phyloP scores from a whole-genome alignment of 2,888 invertebrate species.

The Cosmorhoe ocellata region DNA sequence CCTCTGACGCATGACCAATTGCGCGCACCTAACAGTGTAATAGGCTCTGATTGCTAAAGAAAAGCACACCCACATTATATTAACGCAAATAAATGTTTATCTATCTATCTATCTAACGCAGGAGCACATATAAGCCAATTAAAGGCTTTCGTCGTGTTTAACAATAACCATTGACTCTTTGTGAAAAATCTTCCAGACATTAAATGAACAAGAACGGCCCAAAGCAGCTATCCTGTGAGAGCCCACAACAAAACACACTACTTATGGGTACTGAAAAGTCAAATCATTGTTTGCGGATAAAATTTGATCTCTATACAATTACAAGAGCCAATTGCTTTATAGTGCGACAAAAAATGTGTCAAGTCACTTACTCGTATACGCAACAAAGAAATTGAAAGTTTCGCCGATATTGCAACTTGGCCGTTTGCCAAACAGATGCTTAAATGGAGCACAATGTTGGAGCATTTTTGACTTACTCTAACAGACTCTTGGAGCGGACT shows the following conservation, averaged over 20 bases:
- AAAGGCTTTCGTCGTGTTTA: too few relatives aligned
- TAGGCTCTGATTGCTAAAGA: slow-evolving; percentile 23
- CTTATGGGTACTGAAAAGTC: too few relatives aligned
- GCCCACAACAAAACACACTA: too few relatives aligned
- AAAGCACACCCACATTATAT: neutral
- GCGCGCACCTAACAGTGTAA: slow-evolving; percentile 35
- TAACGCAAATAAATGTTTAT: too few relatives aligned
- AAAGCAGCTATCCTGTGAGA: too few relatives aligned
- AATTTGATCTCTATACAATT: slow-evolving; percentile 19
- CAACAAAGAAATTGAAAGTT: slow-evolving; percentile 41
- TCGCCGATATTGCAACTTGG: slow-evolving; percentile 28
- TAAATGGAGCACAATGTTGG: slow-evolving; percentile 18
- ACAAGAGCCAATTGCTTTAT: slow-evolving; percentile 9
- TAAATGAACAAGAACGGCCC: too few relatives aligned
- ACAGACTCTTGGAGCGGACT: slow-evolving; percentile 7
- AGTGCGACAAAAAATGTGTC: slow-evolving; percentile 25
- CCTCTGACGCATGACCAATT: slow-evolving; percentile 34
- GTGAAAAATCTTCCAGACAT: too few relatives aligned
- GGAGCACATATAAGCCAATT: too few relatives aligned
- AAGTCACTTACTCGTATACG: slow-evolving; percentile 29
- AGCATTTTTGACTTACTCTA: slow-evolving; percentile 17
- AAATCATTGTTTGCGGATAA: slow-evolving; percentile 13
- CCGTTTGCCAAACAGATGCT: slow-evolving; percentile 32
- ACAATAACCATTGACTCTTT: too few relatives aligned
- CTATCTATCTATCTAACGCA: too few relatives aligned